Conservation (phyloP, 2,888 invertebrate species). For the Smittia aterrima region DNA sequence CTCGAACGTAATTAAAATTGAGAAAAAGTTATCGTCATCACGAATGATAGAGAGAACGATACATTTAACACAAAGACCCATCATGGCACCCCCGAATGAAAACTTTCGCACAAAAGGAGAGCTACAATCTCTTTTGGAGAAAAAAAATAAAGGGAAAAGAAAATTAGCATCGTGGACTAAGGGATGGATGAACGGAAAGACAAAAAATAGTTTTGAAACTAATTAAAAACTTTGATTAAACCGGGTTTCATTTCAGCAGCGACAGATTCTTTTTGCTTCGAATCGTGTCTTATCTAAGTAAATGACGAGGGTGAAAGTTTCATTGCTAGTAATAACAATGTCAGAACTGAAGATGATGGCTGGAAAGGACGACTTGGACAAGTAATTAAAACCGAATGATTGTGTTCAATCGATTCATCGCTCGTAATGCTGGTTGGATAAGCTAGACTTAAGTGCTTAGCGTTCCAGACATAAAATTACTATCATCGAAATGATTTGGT, state of each 20-base stretch:
- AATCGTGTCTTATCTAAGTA: background rate
- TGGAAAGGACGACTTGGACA: background rate
- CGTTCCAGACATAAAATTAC: too few relatives aligned
- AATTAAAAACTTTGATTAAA: constrained; percentile 41
- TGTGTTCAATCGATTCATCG: background rate
- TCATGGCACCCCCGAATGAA: background rate
- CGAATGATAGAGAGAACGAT: background rate
- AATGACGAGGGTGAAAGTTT: constrained; percentile 30
- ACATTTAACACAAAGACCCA: background rate
- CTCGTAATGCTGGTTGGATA: background rate
- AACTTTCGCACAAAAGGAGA: background rate
- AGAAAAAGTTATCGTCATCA: background rate
- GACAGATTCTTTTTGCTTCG: constrained; percentile 6
- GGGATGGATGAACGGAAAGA: background rate
- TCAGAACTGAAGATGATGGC: background rate
- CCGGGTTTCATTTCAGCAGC: constrained; percentile 24
- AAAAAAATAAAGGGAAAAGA: background rate
- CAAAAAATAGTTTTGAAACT: constrained; percentile 34
- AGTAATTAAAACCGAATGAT: background rate
- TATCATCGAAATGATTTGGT: background rate
- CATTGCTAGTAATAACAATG: background rate
- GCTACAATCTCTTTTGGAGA: background rate
- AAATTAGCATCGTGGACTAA: background rate
- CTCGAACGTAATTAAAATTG: background rate
- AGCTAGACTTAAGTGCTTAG: background rate